These are phyloP conservation scores for Hololepta plana DNA, from an alignment of 2,888 invertebrate species.

Conservation along the genomic window DNA sequence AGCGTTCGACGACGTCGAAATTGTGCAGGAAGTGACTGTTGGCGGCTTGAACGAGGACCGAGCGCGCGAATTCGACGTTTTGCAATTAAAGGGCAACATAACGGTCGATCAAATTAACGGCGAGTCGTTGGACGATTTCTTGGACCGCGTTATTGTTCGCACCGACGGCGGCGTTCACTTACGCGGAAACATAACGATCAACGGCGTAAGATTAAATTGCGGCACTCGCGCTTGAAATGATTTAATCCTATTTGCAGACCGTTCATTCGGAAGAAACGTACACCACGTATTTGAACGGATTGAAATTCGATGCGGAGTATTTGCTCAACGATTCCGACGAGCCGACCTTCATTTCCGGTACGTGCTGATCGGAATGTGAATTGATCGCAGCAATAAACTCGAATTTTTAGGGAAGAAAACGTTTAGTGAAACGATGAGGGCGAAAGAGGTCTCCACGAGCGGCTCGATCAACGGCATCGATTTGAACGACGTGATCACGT, in stretches of 20 bases:
- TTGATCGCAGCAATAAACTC: conserved; percentile 3
- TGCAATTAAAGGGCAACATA: conserved; percentile 19
- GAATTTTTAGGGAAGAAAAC: conserved; percentile 27
- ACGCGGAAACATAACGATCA: conserved; percentile 25
- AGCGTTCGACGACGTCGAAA: too few species aligned
- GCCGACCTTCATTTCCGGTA: conserved; percentile 24
- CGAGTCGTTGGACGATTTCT: conserved; percentile 26
- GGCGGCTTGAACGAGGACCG: neutral
- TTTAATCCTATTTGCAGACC: too few species aligned
- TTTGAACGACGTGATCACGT: conserved; percentile 28
- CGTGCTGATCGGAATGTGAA: conserved; percentile 5
- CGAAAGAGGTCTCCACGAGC: conserved; percentile 21
- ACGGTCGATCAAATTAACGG: conserved; percentile 28
- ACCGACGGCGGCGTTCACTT: too few species aligned
- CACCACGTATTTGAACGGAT: conserved; percentile 26
- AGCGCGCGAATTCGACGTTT: conserved; percentile 9
- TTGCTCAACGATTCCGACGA: conserved; percentile 22
- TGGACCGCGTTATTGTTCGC: conserved; percentile 25
- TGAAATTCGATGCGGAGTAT: conserved; percentile 34
- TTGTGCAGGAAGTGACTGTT: too few species aligned
- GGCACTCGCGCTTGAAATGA: too few species aligned
- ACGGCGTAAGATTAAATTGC: conserved; percentile 32
- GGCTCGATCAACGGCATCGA: conserved; percentile 29
- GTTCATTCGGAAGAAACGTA: too few species aligned
- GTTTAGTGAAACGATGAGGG: conserved; percentile 26